Percentiles rank a stretch among this genome's conserved stretches.
These are phyloP conservation scores for Petrophora chlorosata DNA, from an alignment of 2,888 invertebrate genomes.

Conservation along the genomic window DNA sequence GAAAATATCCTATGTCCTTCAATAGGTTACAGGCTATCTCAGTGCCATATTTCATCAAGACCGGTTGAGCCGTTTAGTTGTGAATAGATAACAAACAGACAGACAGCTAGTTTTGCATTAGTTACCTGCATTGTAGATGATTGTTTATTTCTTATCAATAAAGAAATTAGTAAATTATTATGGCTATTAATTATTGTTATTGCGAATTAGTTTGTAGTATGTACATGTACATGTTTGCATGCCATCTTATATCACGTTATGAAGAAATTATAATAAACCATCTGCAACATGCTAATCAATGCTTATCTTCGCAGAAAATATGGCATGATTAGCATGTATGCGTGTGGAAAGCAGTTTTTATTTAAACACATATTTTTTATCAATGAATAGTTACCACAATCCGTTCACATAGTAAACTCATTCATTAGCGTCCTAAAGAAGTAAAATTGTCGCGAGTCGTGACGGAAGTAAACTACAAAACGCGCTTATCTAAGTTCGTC, in stretches of 20 bases:
- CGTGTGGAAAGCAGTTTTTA: slow-evolving; percentile 2
- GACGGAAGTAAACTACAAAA: slow-evolving; percentile 47
- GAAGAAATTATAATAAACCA: background rate
- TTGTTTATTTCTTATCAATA: too few relatives aligned
- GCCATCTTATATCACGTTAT: background rate
- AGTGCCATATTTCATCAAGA: too few relatives aligned
- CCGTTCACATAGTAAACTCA: slow-evolving; percentile 23
- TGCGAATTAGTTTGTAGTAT: slow-evolving; percentile 19
- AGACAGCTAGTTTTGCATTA: too few relatives aligned
- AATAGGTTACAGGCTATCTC: too few relatives aligned
- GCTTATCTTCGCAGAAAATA: background rate
- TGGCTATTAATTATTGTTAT: too few relatives aligned
- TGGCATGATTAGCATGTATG: background rate
- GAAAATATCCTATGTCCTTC: too few relatives aligned
- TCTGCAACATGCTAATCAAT: too few relatives aligned
- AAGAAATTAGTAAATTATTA: too few relatives aligned
- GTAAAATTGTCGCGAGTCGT: slow-evolving; percentile 17
- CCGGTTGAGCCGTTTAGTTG: too few relatives aligned
- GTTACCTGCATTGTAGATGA: too few relatives aligned
- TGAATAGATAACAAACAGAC: too few relatives aligned
- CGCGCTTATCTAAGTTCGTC: slow-evolving; percentile 58
- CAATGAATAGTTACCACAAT: slow-evolving; percentile 15
- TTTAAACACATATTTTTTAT: slow-evolving; percentile 9
- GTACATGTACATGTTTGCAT: slow-evolving; percentile 22
- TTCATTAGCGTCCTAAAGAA: slow-evolving; percentile 26